Percentiles rank a stretch among this genome's conserved stretches.
These are phyloP conservation scores for Phataginus tetradactyla DNA, from an alignment of 2,797 vertebrate species.

Conservation along the genomic window DNA sequence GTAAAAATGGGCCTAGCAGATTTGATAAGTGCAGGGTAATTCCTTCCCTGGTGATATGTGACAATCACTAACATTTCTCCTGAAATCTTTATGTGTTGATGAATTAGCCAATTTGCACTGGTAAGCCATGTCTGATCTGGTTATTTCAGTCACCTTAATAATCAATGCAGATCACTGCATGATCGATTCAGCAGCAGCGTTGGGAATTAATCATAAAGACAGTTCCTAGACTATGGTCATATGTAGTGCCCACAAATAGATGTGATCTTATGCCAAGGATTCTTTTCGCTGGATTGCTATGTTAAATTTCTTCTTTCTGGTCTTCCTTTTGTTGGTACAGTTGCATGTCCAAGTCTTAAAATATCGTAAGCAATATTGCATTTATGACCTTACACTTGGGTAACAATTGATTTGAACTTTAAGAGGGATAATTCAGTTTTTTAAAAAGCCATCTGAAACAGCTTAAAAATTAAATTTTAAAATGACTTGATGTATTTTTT, in stretches of 20 bases:
- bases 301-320: neutral
- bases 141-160: conserved; percentile 79
- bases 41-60: conserved; percentile 73
- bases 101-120: conserved; percentile 78
- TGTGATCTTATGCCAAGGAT: conserved; percentile 4
- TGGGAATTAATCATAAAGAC: conserved; percentile 79
- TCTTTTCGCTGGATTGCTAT: neutral
- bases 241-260: conserved; percentile 47
- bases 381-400: neutral
- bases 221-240: conserved; percentile 57
- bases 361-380: neutral
- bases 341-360: neutral
- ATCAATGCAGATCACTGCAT: conserved; percentile 77
- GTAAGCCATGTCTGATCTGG: conserved; percentile 73
- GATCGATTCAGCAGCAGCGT: conserved; percentile 68
- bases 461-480: conserved; percentile 8
- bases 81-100: conserved; percentile 77
- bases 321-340: conserved; percentile 42
- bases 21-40: conserved; percentile 54
- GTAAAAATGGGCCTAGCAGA: conserved; percentile 28
- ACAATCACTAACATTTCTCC: conserved; percentile 71
- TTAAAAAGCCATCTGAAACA: neutral
- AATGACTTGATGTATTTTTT: neutral
- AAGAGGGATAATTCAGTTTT: neutral
- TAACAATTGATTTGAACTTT: neutral